phyloP scores from a whole-genome alignment of 2,888 invertebrate genomes.

The Acrobasis suavella region DNA sequence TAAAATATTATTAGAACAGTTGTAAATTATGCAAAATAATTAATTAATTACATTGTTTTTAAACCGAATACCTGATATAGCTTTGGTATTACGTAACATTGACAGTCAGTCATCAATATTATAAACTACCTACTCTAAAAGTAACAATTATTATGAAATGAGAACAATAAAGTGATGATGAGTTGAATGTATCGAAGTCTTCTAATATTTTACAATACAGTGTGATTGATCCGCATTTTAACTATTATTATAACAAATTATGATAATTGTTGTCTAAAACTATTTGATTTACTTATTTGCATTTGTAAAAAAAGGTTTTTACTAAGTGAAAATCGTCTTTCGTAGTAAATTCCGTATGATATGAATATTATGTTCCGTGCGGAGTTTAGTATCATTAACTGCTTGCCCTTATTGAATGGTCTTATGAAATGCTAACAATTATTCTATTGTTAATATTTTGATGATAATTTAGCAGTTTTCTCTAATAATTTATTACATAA shows the following conservation, averaged over 20 bases:
- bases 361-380: no score
- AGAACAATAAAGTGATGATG: slow-evolving; percentile 14
- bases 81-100: slow-evolving; percentile 21
- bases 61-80: slow-evolving; percentile 12
- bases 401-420: no score
- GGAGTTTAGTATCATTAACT: no score
- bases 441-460: no score
- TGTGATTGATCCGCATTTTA: slow-evolving; percentile 16
- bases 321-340: no score
- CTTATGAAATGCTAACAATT: no score
- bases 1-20: not conserved
- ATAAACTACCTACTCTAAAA: slow-evolving; percentile 9
- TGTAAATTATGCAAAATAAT: slow-evolving; percentile 1
- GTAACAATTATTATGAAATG: slow-evolving; percentile 14
- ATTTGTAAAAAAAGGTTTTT: slow-evolving; percentile 12
- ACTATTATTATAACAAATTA: slow-evolving; percentile 2
- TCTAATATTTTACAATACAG: slow-evolving; percentile 8
- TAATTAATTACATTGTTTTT: slow-evolving; percentile 1
- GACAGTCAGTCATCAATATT: slow-evolving; percentile 14
- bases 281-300: slow-evolving; percentile 13
- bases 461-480: no score
- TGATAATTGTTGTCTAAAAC: slow-evolving; percentile 9
- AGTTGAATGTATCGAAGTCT: slow-evolving; percentile 4
- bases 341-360: no score
- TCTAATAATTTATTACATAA: no score